These are phyloP conservation scores for Popillia japonica DNA, from an alignment of 1,140 invertebrate genomes.

Conservation along the genomic window DNA sequence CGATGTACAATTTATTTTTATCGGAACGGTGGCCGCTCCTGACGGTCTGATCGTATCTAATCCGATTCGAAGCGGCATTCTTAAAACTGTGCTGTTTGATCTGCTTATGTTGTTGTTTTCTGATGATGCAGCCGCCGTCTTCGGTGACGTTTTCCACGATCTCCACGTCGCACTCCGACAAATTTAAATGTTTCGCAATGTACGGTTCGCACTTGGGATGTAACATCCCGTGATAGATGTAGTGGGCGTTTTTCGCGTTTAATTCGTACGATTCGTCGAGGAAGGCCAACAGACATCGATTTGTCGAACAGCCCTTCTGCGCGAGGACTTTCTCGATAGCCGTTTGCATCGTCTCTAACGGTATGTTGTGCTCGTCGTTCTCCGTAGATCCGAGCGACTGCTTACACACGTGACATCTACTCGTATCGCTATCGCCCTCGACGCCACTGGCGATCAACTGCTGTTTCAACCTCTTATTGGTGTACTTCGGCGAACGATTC, in stretches of 20 bases:
- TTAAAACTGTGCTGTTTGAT: too few species aligned
- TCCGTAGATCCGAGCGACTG: neutral
- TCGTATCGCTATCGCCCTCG: neutral
- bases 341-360: neutral
- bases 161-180: neutral
- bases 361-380: neutral
- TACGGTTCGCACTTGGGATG: conserved; percentile 18
- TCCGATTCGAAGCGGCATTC: too few species aligned
- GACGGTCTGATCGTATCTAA: too few species aligned
- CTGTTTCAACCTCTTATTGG: conserved; percentile 8
- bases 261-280: conserved; percentile 13
- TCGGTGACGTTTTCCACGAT: conserved; percentile 5
- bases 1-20: too few species aligned
- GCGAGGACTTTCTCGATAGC: neutral
- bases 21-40: too few species aligned
- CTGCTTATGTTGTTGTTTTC: neutral
- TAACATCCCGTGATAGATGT: conserved; percentile 32
- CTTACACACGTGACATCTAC: neutral
- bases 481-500: conserved; percentile 1
- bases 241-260: neutral
- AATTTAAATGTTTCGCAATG: conserved; percentile 12
- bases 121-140: neutral
- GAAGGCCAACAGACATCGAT: conserved; percentile 28
- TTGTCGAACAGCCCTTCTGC: neutral
- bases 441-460: neutral